A percentile compares a stretch with the other conserved stretches of the same genome.
These are phyloP conservation scores for Eulimnadia texana DNA, from an alignment of 1,140 invertebrate species.

Conservation along the genomic window DNA sequence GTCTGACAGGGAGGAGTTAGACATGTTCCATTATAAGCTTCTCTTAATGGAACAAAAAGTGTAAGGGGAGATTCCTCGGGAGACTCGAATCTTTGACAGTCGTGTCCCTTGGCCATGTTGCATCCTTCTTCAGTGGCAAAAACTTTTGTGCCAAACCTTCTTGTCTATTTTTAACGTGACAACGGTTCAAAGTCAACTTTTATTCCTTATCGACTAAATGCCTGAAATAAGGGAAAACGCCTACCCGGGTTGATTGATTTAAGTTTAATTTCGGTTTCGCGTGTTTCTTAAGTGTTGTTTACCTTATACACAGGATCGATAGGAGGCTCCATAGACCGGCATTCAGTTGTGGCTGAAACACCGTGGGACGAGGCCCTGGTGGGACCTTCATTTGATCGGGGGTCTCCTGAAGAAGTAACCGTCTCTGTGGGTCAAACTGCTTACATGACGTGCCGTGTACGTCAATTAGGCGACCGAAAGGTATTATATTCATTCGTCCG, in stretches of 20 bases:
- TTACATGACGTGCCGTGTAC: conserved; percentile 42
- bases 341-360: conserved; percentile 6
- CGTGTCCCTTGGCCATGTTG: no score
- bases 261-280: background rate
- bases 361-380: conserved; percentile 11
- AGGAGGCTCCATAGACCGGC: background rate
- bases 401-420: conserved; percentile 25
- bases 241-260: no score
- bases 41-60: background rate
- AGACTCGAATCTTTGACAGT: background rate
- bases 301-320: conserved; percentile 3
- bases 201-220: no score
- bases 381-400: conserved; percentile 14
- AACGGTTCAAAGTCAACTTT: no score
- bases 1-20: background rate
- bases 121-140: no score
- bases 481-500: conserved; percentile 28
- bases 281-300: background rate
- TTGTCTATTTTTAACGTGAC: background rate
- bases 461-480: conserved; percentile 44
- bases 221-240: no score
- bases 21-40: background rate
- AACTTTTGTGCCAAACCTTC: background rate
- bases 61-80: background rate
- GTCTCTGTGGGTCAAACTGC: conserved; percentile 40